phyloP scores from a whole-genome alignment of 2,888 invertebrate species.

The Hyalella azteca region DNA sequence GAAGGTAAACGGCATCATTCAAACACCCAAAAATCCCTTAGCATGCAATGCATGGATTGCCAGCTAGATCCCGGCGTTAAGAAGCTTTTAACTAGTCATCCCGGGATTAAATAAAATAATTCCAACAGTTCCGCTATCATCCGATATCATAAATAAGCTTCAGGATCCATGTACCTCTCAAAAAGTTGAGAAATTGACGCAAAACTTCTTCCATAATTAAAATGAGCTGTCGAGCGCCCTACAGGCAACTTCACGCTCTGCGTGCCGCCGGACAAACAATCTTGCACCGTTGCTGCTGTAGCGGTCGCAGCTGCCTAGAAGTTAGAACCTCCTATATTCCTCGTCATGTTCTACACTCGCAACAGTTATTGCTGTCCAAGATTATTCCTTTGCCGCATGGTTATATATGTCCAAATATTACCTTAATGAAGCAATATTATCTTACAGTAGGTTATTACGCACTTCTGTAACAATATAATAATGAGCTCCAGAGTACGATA shows the following conservation, averaged over 20 bases:
- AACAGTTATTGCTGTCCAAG: background rate
- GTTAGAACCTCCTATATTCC: background rate
- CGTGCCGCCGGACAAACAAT: background rate
- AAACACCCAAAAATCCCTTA: too few species aligned
- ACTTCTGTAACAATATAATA: too few species aligned
- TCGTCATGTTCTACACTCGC: background rate
- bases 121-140: background rate
- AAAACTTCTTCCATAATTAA: background rate
- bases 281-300: conserved; percentile 7
- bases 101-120: background rate
- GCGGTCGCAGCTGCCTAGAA: background rate
- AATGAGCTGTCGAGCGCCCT: background rate
- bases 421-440: background rate
- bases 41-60: too few species aligned
- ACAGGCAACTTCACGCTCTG: background rate
- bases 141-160: too few species aligned
- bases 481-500: too few species aligned
- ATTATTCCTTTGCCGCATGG: background rate
- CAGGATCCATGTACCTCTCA: too few species aligned
- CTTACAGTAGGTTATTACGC: too few species aligned
- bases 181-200: too few species aligned
- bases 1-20: too few species aligned
- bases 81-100: background rate
- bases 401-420: background rate
- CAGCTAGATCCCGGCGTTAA: too few species aligned